phyloP scores from a whole-genome alignment of 2,113 vertebrate genomes.

The Progne subis region DNA sequence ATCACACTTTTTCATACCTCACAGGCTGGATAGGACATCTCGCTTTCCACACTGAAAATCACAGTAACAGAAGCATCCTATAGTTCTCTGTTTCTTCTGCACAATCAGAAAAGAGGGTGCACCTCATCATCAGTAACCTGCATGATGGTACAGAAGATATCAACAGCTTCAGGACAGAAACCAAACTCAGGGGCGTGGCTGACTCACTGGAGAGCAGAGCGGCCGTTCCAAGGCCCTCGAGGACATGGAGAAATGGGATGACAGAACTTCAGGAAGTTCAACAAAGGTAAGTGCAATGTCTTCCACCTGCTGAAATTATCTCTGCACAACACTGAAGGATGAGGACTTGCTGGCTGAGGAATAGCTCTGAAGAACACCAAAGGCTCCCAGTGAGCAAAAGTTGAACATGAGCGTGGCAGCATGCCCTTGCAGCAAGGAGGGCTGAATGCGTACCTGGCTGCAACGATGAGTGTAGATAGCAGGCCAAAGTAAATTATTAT shows the following conservation, averaged over 20 bases:
- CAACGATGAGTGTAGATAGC: background rate
- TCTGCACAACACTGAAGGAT: background rate
- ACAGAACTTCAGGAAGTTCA: background rate
- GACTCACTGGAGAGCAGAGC: background rate
- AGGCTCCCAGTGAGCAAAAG: background rate
- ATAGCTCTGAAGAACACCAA: background rate
- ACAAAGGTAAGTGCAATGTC: background rate
- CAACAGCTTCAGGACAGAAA: background rate
- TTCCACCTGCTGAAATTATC: background rate
- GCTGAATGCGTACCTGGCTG: background rate
- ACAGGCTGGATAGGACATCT: background rate
- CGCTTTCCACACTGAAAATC: background rate
- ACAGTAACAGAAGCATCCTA: background rate
- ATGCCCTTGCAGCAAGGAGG: conserved; percentile 15
- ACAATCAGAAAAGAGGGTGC: background rate
- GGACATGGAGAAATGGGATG: background rate
- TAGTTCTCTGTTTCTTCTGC: background rate
- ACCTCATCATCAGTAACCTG: background rate
- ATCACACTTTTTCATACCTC: background rate
- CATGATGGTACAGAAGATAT: background rate
- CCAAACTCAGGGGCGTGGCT: background rate
- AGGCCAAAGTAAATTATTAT: conserved; percentile 40
- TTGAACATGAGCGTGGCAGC: background rate
- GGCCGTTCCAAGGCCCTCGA: background rate
- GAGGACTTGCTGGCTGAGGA: background rate